Evolutionary conservation across 2,888 invertebrate species (phyloP), one percentile per base, ranked within the genome.

Genomic region (Aricia artaxerxes): DNA sequence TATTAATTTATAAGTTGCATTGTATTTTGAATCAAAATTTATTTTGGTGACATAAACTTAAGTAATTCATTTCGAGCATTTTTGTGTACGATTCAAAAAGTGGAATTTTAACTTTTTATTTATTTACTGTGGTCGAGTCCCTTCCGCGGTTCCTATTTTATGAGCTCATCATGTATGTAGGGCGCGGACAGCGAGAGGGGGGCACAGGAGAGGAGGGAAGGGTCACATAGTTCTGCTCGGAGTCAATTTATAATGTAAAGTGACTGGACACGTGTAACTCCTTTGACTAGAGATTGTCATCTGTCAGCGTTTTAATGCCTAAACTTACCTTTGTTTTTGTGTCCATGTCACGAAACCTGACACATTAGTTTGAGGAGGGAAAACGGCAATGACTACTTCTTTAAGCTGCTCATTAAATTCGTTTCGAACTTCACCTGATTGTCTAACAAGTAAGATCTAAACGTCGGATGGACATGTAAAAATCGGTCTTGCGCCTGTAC

Each of bases 111-210:
- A 69, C 35, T 35, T 69, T 69, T 69, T 69, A 69, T 69, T 69
- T 69, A 69, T 69, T 69, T 69, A 69, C 69, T 11, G 69, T 5
- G 4, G 5, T 24, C 24, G 24, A 69, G 69, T 69, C 69, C 69
- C 69, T 69, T 69, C 69, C 69, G 69, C 35, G 35, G 35, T 69
- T 13, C 13, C 35, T 38, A 9, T 69, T 69, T 69, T 69, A 69
- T 69, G 35, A 69, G 13, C 69, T 35, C 69, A 69, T 69, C 31
- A 35, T 69, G 69, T 69, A 69, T 69, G 69, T 69, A 35, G 69
- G 69, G 69, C 24, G 69, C 69, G 11, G 69, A 0, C 69, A 6
- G 35, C 4, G 16, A 24, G 69, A 35, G 13, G 35, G 24, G 31
- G 24, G 31, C 4, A 24, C 49, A 9, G 9, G 49, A 61, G 7